Evolutionary conservation across 1,140 invertebrate species (phyloP).

Genomic region (Octopus bimaculoides): DNA sequence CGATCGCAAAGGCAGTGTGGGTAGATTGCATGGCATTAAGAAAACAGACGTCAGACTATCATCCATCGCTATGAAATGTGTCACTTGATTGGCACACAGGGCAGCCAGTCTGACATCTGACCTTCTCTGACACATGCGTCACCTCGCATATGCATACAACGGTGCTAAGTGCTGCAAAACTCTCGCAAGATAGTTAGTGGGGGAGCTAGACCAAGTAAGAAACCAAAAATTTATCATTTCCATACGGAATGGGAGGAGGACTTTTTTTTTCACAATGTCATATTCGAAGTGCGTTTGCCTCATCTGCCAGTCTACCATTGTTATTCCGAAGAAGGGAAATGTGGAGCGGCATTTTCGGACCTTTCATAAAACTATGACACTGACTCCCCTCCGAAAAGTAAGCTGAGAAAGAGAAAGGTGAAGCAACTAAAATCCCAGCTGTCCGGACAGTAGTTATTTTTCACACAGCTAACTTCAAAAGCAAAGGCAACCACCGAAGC

Average conservation of each 20-base stretch:
- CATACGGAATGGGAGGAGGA: conserved; percentile 5
- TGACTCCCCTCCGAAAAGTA: background rate
- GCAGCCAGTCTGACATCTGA: background rate
- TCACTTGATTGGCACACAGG: no score
- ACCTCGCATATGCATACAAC: background rate
- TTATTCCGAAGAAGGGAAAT: conserved; percentile 3
- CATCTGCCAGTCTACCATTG: conserved; percentile 2
- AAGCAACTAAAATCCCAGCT: background rate
- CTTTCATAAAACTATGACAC: background rate
- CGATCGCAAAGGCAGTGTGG: no score
- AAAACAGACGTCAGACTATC: no score
- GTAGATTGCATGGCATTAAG: no score
- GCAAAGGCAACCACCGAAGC: background rate
- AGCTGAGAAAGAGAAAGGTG: background rate
- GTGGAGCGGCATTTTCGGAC: conserved; percentile 1
- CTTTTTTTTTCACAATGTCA: conserved; percentile 3
- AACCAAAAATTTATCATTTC: background rate
- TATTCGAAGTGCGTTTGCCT: conserved; percentile 11
- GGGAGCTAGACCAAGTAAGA: background rate
- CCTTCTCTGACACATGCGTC: background rate
- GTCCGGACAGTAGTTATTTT: background rate
- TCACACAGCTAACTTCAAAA: conserved; percentile 7
- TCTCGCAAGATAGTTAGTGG: background rate
- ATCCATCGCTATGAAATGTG: no score
- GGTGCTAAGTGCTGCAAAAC: background rate